These are phyloP conservation scores for Eudiplozoon nipponicum DNA, from an alignment of 2,888 invertebrate genomes.

Conservation along the genomic window DNA sequence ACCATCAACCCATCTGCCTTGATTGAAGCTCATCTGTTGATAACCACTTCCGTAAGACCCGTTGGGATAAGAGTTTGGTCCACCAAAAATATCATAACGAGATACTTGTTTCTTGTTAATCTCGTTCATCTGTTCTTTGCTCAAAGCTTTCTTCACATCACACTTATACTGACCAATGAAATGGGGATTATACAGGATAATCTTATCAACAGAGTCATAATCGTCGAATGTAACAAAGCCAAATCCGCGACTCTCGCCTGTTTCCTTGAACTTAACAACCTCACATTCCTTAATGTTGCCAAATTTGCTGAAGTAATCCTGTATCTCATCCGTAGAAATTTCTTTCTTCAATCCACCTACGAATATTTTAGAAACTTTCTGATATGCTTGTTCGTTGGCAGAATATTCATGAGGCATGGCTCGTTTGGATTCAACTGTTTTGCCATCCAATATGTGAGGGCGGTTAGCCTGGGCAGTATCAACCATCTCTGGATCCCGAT, in stretches of 20 bases:
- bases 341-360: conserved; percentile 71
- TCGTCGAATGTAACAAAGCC: conserved; percentile 85
- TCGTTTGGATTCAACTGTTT: conserved; percentile 74
- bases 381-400: conserved; percentile 58
- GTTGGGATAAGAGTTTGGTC: too few relatives aligned
- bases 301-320: conserved; percentile 31
- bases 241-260: conserved; percentile 68
- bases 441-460: conserved; percentile 65
- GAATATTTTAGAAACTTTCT: conserved; percentile 68
- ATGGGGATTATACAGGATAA: conserved; percentile 31
- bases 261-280: conserved; percentile 60
- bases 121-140: conserved; percentile 16
- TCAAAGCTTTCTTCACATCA: conserved; percentile 16
- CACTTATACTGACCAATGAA: conserved; percentile 4
- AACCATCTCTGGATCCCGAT: conserved; percentile 60
- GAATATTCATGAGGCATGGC: conserved; percentile 53
- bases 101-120: too few relatives aligned
- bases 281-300: conserved; percentile 50
- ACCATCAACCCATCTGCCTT: too few relatives aligned
- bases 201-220: conserved; percentile 77
- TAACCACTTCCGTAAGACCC: too few relatives aligned
- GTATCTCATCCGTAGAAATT: conserved; percentile 52
- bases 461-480: conserved; percentile 51
- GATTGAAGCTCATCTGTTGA: too few relatives aligned
- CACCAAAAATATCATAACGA: too few relatives aligned